Conservation (phyloP, 2,113 vertebrate species). For the Physeter macrocephalus region DNA sequence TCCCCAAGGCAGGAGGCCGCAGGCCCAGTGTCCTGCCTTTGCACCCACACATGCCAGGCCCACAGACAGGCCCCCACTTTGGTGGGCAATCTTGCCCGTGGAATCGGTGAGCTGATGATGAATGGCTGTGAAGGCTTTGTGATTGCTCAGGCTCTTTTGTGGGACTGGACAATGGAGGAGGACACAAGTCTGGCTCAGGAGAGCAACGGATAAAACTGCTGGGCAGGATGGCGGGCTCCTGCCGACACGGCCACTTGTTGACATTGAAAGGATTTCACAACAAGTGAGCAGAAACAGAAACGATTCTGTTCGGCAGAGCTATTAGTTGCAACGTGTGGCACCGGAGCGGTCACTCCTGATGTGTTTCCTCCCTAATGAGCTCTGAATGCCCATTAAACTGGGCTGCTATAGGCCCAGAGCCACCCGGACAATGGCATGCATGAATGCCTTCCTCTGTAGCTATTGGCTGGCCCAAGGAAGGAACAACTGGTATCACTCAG, state of each 20-base stretch:
- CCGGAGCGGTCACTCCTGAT: conserved; percentile 84
- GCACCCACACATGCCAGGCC: conserved; percentile 61
- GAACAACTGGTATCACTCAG: conserved; percentile 87
- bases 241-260: conserved; percentile 87
- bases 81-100: conserved; percentile 78
- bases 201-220: conserved; percentile 96
- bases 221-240: conserved; percentile 83
- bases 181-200: conserved; percentile 91
- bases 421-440: conserved; percentile 85
- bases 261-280: conserved; percentile 89
- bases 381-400: conserved; percentile 92
- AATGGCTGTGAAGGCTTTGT: conserved; percentile 99
- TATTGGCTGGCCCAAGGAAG: conserved; percentile 82
- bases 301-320: conserved; percentile 86
- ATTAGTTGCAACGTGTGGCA: conserved; percentile 94
- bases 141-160: conserved; percentile 94
- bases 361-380: conserved; percentile 87
- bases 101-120: conserved; percentile 90
- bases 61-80: conserved; percentile 75
- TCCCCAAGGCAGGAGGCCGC: background rate
- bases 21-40: background rate
- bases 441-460: conserved; percentile 79
- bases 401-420: conserved; percentile 87
- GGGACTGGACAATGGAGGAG: conserved; percentile 89
- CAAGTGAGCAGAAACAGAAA: conserved; percentile 93